phyloP scores from a whole-genome alignment of 2,888 invertebrate genomes.

The Lydus trimaculatus region DNA sequence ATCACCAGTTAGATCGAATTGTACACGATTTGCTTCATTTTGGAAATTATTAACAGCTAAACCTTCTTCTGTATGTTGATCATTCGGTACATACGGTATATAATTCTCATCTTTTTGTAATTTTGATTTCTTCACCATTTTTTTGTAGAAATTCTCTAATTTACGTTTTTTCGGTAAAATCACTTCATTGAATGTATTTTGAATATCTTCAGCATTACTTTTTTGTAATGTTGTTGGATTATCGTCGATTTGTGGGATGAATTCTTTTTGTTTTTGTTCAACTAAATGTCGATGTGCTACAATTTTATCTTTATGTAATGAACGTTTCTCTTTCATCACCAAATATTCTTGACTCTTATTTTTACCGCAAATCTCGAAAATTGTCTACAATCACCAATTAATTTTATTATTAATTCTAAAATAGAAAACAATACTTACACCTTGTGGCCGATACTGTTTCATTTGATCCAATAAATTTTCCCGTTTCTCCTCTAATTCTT shows the following conservation, averaged over 20 bases:
- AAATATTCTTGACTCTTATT: conserved; percentile 78
- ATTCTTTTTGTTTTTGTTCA: conserved; percentile 53
- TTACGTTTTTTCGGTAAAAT: conserved; percentile 65
- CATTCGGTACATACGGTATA: conserved; percentile 84
- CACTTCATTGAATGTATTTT: conserved; percentile 66
- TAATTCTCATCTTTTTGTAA: conserved; percentile 81
- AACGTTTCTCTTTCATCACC: conserved; percentile 89
- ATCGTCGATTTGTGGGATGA: conserved; percentile 35
- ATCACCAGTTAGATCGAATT: conserved; percentile 86
- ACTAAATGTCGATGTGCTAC: conserved; percentile 58
- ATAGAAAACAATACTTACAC: conserved; percentile 63
- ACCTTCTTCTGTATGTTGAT: conserved; percentile 86
- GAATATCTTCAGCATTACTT: conserved; percentile 65
- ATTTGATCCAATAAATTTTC: conserved; percentile 69
- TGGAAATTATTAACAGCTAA: conserved; percentile 82
- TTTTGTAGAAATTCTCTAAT: conserved; percentile 66
- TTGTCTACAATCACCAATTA: conserved; percentile 70
- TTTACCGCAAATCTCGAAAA: conserved; percentile 90
- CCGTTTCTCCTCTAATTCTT: conserved; percentile 55
- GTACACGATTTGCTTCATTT: conserved; percentile 77
- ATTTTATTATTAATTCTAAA: not conserved
- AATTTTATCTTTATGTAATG: conserved; percentile 71
- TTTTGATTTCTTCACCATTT: conserved; percentile 67
- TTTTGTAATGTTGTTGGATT: conserved; percentile 44
- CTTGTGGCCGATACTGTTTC: conserved; percentile 78